Conservation (phyloP, 2,113 vertebrate genomes). For the Riparia riparia region DNA sequence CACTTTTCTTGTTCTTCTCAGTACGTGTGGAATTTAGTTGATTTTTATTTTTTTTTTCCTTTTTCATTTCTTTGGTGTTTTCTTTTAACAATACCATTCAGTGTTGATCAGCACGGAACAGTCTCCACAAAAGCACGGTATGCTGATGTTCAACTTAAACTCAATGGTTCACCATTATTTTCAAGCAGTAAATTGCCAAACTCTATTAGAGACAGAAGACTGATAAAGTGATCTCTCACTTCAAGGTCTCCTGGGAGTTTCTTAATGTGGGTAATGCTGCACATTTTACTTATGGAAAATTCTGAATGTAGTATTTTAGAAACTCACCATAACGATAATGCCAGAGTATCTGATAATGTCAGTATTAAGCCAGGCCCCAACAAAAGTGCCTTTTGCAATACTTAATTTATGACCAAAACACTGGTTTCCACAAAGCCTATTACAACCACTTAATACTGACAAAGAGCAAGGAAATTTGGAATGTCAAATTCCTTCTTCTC, state of each 20-base stretch:
- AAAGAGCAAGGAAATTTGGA: neutral
- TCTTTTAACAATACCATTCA: slow-evolving; percentile 41
- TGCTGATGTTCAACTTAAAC: slow-evolving; percentile 54
- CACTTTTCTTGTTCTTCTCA: neutral
- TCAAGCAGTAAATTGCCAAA: slow-evolving; percentile 55
- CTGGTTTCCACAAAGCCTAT: neutral
- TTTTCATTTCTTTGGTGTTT: slow-evolving; percentile 31
- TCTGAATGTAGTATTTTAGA: neutral
- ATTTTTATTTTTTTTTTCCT: neutral
- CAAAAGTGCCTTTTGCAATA: neutral
- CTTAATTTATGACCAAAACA: neutral
- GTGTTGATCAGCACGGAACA: slow-evolving; percentile 38
- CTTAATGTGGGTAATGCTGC: slow-evolving; percentile 37
- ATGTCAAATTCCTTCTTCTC: neutral
- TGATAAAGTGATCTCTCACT: slow-evolving; percentile 57
- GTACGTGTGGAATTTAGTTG: neutral
- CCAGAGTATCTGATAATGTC: neutral
- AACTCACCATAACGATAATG: neutral
- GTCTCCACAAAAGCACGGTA: slow-evolving; percentile 39
- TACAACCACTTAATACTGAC: neutral
- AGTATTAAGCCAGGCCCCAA: neutral
- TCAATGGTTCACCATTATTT: slow-evolving; percentile 53
- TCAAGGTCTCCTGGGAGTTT: slow-evolving; percentile 37
- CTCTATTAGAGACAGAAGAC: slow-evolving; percentile 1
- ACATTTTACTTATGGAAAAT: slow-evolving; percentile 20